These are phyloP conservation scores for Cochlearius cochlearius DNA, from an alignment of 2,113 vertebrate species.

Conservation along the genomic window DNA sequence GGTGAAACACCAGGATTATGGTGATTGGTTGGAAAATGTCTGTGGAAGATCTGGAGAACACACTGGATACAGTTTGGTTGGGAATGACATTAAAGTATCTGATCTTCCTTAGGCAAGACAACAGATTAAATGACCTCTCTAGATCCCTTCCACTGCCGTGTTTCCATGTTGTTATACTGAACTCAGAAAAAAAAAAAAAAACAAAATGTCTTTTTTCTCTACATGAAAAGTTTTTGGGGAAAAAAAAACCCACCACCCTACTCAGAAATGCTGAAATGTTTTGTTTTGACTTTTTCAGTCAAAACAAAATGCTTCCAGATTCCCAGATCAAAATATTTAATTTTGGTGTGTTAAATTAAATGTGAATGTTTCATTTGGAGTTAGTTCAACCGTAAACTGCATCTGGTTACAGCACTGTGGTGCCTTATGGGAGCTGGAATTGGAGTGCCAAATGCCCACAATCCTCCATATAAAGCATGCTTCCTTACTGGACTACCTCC, in stretches of 20 bases:
- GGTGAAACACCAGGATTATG: background rate
- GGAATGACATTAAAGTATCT: background rate
- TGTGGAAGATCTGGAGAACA: background rate
- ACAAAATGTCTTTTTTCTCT: background rate
- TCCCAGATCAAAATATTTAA: slow-evolving; percentile 58
- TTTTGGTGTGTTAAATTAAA: slow-evolving; percentile 48
- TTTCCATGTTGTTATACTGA: background rate
- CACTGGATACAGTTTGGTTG: fast-evolving
- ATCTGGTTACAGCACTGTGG: slow-evolving; percentile 39
- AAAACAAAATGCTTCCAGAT: slow-evolving; percentile 43
- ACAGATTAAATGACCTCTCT: background rate
- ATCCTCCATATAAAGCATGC: background rate
- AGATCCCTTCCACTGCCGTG: background rate
- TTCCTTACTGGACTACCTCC: background rate
- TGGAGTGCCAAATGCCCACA: slow-evolving; percentile 9
- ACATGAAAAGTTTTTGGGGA: fast-evolving
- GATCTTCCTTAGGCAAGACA: background rate
- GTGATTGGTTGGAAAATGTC: background rate
- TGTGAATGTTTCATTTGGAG: slow-evolving; percentile 51
- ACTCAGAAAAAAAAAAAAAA: background rate
- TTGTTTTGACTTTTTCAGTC: slow-evolving; percentile 34
- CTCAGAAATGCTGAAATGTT: background rate
- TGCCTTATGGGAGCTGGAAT: background rate
- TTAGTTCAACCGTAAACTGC: slow-evolving; percentile 39
- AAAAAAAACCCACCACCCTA: background rate